Base-by-base conservation (phyloP, 2,797 vertebrate species). In the Helarctos malayanus region DNA sequence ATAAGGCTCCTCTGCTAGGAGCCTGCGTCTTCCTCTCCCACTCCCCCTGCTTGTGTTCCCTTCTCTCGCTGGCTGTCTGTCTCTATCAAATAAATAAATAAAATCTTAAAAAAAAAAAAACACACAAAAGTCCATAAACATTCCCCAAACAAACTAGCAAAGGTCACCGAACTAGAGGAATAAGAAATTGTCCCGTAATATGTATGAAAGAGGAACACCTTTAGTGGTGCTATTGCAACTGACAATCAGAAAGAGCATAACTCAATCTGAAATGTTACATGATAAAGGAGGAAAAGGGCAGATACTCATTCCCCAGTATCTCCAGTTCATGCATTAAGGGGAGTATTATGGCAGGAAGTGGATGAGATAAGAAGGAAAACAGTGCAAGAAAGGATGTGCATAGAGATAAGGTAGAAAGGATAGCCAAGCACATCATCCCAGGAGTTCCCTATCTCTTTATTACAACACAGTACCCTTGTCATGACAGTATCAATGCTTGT, bases 401-500 rank as follows among this genome's bases (percentile, higher is more conserved):
- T 5, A 71, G 15, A 38, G 16, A 83, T 29, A 61, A 71, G 45
- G 21, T 0, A 56, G 54, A 89, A 54, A 59, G n/a, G 32, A 52
- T 6, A 75, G 59, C 7, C 35, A 91, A 45, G 25, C 2, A 56
- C 13, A 29, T 2, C n/a, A n/a, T 45, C 5, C 35, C 23, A 65
- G 65, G 18, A 76, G 57, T 5, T 84, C 47, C 56, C 1, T 29
- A 27, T 84, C 41, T 65, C 65, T 75, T 95, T 82, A 94, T 82
- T 71, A 73, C 57, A 85, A 63, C 71, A 75, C 11, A 89, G 32
- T 27, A n/a, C 65, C n/a, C 38, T 92, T 79, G 41, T 79, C 63
- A 47, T 81, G 73, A 86, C 75, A 95, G 65, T 35, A 78, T 89
- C 79, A 80, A 38, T 94, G 94, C 71, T 52, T 95, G 16, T 91